phyloP scores from a whole-genome alignment of 2,113 vertebrate genomes.

The Bambusicola thoracicus region DNA sequence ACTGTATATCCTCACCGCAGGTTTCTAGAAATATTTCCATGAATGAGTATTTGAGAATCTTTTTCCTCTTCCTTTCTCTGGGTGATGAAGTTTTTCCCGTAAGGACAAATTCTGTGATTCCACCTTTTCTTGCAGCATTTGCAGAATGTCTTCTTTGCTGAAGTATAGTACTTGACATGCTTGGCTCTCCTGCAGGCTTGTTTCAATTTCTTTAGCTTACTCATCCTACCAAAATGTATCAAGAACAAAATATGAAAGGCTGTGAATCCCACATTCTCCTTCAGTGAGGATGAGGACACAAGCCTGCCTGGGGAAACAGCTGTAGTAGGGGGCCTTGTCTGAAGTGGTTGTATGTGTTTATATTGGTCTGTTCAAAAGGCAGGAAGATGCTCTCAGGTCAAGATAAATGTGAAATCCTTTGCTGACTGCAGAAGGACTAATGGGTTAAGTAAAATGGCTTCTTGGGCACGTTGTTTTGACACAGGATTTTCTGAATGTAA shows the following conservation, averaged over 20 bases:
- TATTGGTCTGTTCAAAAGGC: neutral
- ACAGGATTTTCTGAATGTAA: neutral
- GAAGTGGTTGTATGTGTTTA: fast-evolving
- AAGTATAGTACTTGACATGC: neutral
- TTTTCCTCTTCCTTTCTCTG: neutral
- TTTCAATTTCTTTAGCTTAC: neutral
- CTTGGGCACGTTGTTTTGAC: neutral
- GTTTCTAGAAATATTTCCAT: neutral
- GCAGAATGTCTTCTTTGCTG: neutral
- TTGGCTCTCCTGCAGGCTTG: neutral
- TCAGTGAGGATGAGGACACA: neutral
- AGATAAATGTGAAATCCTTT: neutral
- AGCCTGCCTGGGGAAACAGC: too few species aligned
- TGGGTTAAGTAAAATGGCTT: neutral
- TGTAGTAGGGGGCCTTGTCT: neutral
- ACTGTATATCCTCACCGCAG: neutral
- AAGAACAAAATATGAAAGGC: neutral
- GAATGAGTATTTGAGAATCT: neutral
- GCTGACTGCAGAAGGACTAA: neutral
- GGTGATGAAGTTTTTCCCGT: neutral
- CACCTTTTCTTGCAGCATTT: neutral
- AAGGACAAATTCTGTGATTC: neutral
- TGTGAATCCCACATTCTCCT: neutral
- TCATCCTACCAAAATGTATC: neutral
- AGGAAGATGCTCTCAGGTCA: neutral